Conservation (phyloP, 1,140 invertebrate species). For the Babylonia areolata region DNA sequence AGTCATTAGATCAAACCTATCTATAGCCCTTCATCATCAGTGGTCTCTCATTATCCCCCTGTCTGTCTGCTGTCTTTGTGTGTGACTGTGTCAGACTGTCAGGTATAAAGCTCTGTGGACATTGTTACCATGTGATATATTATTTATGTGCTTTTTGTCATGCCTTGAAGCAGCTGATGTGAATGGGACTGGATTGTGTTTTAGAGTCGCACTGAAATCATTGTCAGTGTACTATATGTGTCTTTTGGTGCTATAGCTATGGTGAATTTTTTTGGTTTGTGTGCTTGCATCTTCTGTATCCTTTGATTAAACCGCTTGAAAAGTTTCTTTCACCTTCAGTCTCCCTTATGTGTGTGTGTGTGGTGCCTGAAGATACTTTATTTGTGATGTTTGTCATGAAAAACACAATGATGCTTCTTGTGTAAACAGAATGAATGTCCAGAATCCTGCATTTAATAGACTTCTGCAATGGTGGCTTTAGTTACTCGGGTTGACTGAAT, state of each 20-base stretch:
- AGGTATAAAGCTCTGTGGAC: not conserved
- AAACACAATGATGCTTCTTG: not conserved
- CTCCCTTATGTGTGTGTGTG: no score
- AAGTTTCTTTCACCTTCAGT: no score
- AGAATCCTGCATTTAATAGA: not conserved
- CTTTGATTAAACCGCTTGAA: no score
- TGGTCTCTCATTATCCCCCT: not conserved
- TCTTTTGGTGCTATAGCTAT: not conserved
- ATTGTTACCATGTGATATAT: conserved; percentile 14
- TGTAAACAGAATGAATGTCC: not conserved
- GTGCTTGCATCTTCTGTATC: not conserved
- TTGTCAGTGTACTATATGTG: not conserved
- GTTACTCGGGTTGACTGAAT: no score
- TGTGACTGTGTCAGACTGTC: not conserved
- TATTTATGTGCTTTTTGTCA: not conserved
- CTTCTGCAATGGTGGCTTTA: no score
- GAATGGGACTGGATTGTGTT: not conserved
- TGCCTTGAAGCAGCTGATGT: not conserved
- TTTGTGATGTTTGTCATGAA: no score
- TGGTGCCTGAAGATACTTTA: no score
- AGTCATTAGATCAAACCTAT: not conserved
- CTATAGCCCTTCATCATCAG: not conserved
- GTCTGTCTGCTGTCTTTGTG: not conserved
- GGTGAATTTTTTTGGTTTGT: not conserved
- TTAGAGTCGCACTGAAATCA: not conserved